Conservation (phyloP, 2,888 invertebrate species). For the Andrena bicolor region DNA sequence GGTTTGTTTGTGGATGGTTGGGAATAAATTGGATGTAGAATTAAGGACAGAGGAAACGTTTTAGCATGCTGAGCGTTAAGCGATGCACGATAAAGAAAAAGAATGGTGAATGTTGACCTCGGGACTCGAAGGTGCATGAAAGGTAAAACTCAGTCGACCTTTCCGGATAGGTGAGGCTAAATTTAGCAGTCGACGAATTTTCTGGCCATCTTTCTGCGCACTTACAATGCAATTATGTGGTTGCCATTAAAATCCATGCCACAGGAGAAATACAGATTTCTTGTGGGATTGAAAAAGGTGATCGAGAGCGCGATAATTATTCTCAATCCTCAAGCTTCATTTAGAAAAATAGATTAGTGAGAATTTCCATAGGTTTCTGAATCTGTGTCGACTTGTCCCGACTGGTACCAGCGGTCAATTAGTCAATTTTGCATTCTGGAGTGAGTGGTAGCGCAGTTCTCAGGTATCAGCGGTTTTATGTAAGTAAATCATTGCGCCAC, state of each 20-base stretch:
- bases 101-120: constrained; percentile 40
- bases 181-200: constrained; percentile 37
- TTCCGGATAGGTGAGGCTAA: constrained; percentile 38
- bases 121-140: constrained; percentile 31
- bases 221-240: constrained; percentile 3
- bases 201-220: background rate
- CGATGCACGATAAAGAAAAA: background rate
- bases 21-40: background rate
- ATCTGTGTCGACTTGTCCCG: too few relatives aligned
- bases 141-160: constrained; percentile 34
- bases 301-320: too few relatives aligned
- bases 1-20: background rate
- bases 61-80: background rate
- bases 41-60: background rate
- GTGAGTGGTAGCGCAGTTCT: too few relatives aligned
- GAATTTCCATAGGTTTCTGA: too few relatives aligned
- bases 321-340: too few relatives aligned
- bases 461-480: too few relatives aligned
- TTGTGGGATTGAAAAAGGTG: too few relatives aligned
- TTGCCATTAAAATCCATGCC: too few relatives aligned
- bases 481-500: background rate
- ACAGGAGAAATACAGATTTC: too few relatives aligned
- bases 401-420: too few relatives aligned
- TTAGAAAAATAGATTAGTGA: too few relatives aligned
- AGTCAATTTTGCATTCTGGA: too few relatives aligned